phyloP scores from a whole-genome alignment of 1,140 invertebrate species.

The Drosophila sechellia region DNA sequence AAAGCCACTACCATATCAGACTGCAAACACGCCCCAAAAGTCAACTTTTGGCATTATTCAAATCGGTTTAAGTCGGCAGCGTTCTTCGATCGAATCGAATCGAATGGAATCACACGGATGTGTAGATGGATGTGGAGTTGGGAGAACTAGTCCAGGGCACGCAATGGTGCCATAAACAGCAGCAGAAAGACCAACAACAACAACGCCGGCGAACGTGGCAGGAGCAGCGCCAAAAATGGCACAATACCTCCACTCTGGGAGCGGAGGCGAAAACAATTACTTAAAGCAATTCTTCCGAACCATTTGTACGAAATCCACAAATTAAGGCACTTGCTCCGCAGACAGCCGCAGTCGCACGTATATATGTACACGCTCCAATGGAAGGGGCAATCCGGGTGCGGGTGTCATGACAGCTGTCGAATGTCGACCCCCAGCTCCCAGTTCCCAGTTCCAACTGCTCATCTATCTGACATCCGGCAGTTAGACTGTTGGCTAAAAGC shows the following conservation, averaged over 20 bases:
- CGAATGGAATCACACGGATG: neutral
- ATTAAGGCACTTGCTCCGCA: constrained; percentile 72
- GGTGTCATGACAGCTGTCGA: constrained; percentile 56
- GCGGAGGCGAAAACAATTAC: constrained; percentile 71
- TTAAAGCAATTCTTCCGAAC: constrained; percentile 81
- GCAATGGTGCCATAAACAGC: constrained; percentile 19
- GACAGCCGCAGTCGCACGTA: constrained; percentile 20
- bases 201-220: constrained; percentile 6
- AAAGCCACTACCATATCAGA: neutral
- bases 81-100: constrained; percentile 6
- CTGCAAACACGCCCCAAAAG: neutral
- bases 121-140: no score
- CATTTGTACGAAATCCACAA: constrained; percentile 79
- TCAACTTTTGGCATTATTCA: constrained; percentile 4
- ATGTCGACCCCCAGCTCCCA: constrained; percentile 32
- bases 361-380: neutral
- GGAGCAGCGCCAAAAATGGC: constrained; percentile 33
- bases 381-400: no score
- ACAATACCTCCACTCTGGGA: constrained; percentile 29
- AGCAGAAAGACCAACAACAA: constrained; percentile 11
- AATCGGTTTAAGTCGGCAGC: constrained; percentile 14
- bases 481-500: constrained; percentile 49
- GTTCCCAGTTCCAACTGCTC: neutral
- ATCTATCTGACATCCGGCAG: constrained; percentile 41
- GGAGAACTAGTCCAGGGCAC: constrained; percentile 1